These are phyloP conservation scores for Tachina fera DNA, from an alignment of 2,888 invertebrate genomes.

Conservation along the genomic window DNA sequence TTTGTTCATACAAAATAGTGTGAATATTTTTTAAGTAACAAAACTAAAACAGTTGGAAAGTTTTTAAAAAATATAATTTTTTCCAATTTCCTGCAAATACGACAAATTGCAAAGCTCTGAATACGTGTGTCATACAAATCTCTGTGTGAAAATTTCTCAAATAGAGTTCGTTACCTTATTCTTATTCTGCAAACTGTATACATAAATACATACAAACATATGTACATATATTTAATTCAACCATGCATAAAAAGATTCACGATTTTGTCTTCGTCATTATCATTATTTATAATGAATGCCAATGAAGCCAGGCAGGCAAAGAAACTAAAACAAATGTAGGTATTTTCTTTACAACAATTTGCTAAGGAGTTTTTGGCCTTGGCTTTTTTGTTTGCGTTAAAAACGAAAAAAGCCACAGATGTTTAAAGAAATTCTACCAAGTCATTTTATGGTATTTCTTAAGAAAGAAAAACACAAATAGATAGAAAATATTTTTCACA, in stretches of 20 bases:
- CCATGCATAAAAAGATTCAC: slow-evolving; percentile 70
- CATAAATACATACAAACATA: not conserved
- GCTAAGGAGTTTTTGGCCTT: slow-evolving; percentile 48
- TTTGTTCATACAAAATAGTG: too few relatives aligned
- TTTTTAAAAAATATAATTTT: not conserved
- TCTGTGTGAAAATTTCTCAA: slow-evolving; percentile 2
- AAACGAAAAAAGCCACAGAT: slow-evolving; percentile 55
- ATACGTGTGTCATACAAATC: not conserved
- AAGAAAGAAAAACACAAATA: not conserved
- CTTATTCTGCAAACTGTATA: slow-evolving; percentile 7
- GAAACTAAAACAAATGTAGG: slow-evolving; percentile 21
- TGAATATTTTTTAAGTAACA: too few relatives aligned
- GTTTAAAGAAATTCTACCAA: slow-evolving; percentile 30
- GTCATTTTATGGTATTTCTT: slow-evolving; percentile 28
- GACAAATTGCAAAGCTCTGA: too few relatives aligned
- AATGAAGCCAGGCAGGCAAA: slow-evolving; percentile 6
- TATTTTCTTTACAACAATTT: slow-evolving; percentile 47
- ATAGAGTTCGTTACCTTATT: slow-evolving; percentile 9
- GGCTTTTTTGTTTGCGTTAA: not conserved
- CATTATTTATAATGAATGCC: slow-evolving; percentile 32
- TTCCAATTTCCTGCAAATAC: not conserved
- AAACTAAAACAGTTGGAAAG: too few relatives aligned
- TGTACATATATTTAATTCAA: slow-evolving; percentile 48
- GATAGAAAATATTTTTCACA: slow-evolving; percentile 50
- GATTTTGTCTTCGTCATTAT: slow-evolving; percentile 57